Conservation (phyloP, 2,113 vertebrate species). For the Thalassarche chlororhynchos region DNA sequence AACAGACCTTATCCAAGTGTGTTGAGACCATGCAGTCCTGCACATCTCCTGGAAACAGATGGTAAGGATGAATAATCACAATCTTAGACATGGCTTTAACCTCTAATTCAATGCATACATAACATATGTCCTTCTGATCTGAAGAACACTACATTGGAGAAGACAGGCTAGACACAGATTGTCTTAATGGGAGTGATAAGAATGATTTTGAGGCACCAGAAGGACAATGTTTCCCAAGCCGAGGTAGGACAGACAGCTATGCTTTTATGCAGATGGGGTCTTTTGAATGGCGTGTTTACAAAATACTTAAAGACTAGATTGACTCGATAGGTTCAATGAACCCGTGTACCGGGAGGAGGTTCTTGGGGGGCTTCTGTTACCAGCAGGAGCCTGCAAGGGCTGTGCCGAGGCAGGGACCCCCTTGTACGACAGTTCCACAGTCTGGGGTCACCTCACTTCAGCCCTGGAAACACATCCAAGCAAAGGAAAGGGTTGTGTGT, state of each 20-base stretch:
- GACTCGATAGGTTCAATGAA: neutral
- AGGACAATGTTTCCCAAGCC: neutral
- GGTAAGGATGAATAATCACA: neutral
- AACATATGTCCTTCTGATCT: neutral
- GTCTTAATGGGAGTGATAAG: neutral
- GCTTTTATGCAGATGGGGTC: neutral
- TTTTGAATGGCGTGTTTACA: neutral
- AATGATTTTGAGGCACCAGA: neutral
- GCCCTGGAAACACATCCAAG: neutral
- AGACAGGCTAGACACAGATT: neutral
- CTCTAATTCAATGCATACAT: neutral
- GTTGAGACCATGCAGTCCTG: neutral
- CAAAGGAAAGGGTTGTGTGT: neutral
- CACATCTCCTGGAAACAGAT: neutral
- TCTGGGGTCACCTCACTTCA: neutral
- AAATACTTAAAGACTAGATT: neutral
- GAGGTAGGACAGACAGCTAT: neutral
- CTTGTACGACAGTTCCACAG: rapidly evolving
- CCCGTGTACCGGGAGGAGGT: neutral
- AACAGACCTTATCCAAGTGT: neutral
- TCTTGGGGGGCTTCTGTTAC: neutral
- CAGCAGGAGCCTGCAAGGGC: neutral
- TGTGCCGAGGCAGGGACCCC: neutral
- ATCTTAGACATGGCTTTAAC: neutral
- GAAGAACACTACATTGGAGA: neutral